Evolutionary conservation across 2,797 vertebrate species (phyloP), one percentile per base, ranked within the genome.

Genomic region (Malurus splendens): DNA sequence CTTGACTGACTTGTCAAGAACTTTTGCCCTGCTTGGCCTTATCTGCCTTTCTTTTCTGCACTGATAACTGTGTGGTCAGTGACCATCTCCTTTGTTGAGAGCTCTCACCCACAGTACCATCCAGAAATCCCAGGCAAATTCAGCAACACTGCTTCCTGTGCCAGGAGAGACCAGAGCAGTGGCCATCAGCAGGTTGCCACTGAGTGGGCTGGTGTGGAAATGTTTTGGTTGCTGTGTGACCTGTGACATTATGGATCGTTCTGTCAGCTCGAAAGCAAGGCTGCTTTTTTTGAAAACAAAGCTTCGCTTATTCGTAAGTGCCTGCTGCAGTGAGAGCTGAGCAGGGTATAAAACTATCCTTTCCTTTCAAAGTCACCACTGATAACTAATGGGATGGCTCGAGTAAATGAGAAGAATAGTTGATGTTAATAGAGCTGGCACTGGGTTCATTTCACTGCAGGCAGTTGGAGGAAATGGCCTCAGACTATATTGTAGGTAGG

Each of bases 281-380:
- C 78, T 90, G 74, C 82, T 89, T 92, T 87, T 87, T 87, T 83
- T 45, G 83, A 61, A 93, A 94, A 90, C 90, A 93, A 93, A 94
- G 86, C 86, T 84, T 86, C 27, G 13, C 82, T 93, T 95, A 84
- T 93, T 94, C 39, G 41, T 79, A 59, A 90, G 74, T 82, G 89
- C 80, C 80, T 90, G 90, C 94, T 95, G 95, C 94, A 95, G 92
- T 93, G 93, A 67, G 94, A 93, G 95, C 93, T 95, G 95, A 95
- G 87, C 82, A 88, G 95, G 61, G 72, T 95, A 88, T 93, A 93
- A 95, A 95, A 94, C 93, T 90, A 76, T 66, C 82, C 64, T 84
- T 92, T 85, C 86, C 81, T 93, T 93, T 93, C 86, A 79, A 73
- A 92, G 93, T 93, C 95, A 74, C 87, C 82, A 80, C 65, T 89